Conservation (phyloP, 1,140 invertebrate genomes). For the Chironomus tepperi region DNA sequence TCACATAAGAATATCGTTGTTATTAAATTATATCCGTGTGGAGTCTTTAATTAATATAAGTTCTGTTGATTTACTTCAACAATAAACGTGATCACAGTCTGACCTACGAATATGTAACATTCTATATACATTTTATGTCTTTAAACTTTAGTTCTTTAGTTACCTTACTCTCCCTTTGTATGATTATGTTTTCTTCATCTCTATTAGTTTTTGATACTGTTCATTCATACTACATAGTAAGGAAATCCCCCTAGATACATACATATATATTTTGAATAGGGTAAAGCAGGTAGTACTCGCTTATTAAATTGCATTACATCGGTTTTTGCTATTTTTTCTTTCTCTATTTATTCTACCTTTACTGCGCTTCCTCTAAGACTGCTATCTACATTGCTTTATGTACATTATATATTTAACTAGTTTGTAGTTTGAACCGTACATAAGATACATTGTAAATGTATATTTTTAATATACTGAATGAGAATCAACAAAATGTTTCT, state of each 20-base stretch:
- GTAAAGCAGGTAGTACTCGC: constrained; percentile 1
- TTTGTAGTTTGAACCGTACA: neutral
- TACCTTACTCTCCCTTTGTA: neutral
- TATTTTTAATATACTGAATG: constrained; percentile 23
- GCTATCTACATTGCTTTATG: neutral
- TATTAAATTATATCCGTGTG: too few relatives aligned
- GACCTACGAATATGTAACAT: neutral
- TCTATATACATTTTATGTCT: neutral
- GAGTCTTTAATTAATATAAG: too few relatives aligned
- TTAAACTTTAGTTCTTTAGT: neutral
- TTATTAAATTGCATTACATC: constrained; percentile 14
- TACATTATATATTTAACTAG: neutral
- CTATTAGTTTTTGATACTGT: neutral
- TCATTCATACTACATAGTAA: neutral
- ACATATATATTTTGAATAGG: constrained; percentile 3
- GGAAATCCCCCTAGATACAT: neutral
- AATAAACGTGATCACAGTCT: too few relatives aligned
- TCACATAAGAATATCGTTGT: too few relatives aligned
- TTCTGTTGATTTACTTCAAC: too few relatives aligned
- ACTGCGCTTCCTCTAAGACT: neutral
- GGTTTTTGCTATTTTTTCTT: constrained; percentile 19
- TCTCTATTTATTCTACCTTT: neutral
- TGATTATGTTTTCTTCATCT: neutral
- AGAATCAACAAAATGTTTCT: neutral
- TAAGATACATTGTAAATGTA: neutral